Conservation (phyloP, 2,113 vertebrate species). For the Gallinago paraguaiae region DNA sequence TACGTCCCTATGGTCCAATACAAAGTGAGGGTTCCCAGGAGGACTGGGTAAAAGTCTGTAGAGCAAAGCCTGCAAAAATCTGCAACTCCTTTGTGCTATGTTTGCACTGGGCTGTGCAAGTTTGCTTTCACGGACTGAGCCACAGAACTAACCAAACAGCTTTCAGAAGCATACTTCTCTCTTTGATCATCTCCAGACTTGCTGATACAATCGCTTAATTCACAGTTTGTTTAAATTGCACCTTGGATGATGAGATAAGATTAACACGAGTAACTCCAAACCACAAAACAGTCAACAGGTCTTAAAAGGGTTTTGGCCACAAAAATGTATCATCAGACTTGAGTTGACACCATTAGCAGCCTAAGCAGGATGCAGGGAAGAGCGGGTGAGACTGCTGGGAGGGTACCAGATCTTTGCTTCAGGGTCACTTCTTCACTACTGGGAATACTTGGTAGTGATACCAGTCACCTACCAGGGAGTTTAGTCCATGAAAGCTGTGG, state of each 20-base stretch:
- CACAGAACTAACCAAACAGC: conserved; percentile 5
- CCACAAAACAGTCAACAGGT: not conserved
- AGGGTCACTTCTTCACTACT: not conserved
- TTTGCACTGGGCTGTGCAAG: not conserved
- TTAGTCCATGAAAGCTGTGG: not conserved
- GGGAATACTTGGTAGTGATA: not conserved
- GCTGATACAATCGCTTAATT: not conserved
- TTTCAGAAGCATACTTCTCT: conserved; percentile 24
- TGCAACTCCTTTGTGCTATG: not conserved
- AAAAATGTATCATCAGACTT: not conserved
- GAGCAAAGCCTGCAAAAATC: not conserved
- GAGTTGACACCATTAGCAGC: not conserved
- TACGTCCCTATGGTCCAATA: not conserved
- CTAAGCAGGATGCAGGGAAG: not conserved
- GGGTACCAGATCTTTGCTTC: not conserved
- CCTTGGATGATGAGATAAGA: not conserved
- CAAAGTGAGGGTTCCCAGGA: not conserved
- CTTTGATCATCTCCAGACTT: conserved; percentile 29
- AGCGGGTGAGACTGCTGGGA: not conserved
- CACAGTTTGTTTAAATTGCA: not conserved
- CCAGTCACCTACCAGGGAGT: not conserved
- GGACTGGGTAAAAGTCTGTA: not conserved
- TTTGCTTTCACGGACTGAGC: conserved; percentile 17
- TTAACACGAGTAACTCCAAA: conserved; percentile 11
- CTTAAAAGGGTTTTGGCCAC: not conserved